phyloP scores from a whole-genome alignment of 2,888 invertebrate genomes.

The Eucriotettix oculatus region DNA sequence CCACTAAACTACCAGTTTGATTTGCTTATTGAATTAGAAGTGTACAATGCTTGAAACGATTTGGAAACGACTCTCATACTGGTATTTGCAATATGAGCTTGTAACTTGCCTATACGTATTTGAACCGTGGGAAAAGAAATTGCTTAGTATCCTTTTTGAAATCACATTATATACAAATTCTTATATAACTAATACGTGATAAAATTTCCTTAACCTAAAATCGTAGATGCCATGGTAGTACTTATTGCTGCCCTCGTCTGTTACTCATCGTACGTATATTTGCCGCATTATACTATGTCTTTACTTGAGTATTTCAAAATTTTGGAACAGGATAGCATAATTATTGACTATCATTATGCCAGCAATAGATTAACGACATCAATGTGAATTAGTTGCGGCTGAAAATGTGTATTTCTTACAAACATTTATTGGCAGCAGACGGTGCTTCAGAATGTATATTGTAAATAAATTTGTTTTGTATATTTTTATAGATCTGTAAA shows the following conservation, averaged over 20 bases:
- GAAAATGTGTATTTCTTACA: no score
- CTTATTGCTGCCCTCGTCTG: constrained; percentile 31
- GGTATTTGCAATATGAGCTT: constrained; percentile 28
- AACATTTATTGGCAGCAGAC: no score
- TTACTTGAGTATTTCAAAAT: constrained; percentile 6
- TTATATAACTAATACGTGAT: background rate
- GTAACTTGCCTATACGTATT: constrained; percentile 31
- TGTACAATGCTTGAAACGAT: constrained; percentile 14
- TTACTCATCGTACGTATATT: constrained; percentile 37
- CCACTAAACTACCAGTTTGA: no score
- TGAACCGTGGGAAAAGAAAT: constrained; percentile 30
- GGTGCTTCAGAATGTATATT: no score
- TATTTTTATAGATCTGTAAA: no score
- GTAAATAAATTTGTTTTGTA: no score
- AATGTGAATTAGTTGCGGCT: no score
- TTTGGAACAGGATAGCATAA: background rate
- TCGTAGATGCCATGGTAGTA: constrained; percentile 30
- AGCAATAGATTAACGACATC: no score
- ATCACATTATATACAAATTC: no score
- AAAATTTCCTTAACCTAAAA: constrained; percentile 7
- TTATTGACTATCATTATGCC: no score
- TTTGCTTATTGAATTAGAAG: no score
- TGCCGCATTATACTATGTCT: constrained; percentile 33
- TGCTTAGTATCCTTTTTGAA: constrained; percentile 24
- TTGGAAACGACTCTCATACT: constrained; percentile 18